Conservation (phyloP, 2,113 vertebrate species). For the Asarcornis scutulata region DNA sequence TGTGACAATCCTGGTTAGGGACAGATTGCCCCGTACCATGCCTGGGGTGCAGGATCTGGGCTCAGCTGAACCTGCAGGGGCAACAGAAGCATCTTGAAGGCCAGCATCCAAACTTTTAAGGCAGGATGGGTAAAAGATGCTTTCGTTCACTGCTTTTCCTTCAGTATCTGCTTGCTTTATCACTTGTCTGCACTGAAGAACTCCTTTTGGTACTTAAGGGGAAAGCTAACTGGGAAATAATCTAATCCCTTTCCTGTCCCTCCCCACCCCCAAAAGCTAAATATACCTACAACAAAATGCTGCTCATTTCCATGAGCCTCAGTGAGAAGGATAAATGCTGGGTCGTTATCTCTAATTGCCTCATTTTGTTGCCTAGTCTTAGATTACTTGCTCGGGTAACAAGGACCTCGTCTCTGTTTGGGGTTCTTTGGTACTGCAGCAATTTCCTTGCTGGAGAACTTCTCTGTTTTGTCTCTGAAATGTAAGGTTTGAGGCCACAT, state of each 20-base stretch:
- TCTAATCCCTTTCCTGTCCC: not conserved
- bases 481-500: not conserved
- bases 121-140: not conserved
- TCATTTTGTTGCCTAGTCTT: not conserved
- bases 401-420: not conserved
- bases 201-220: not conserved
- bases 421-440: not conserved
- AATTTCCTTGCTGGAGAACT: too few relatives aligned
- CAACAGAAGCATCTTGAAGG: not conserved
- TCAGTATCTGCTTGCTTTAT: not conserved
- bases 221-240: not conserved
- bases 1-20: not conserved
- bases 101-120: not conserved
- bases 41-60: not conserved
- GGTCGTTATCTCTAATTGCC: not conserved
- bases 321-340: not conserved
- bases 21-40: fast-evolving
- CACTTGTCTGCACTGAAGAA: not conserved
- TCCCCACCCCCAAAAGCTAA: not conserved
- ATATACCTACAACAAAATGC: not conserved
- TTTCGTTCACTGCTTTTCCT: not conserved
- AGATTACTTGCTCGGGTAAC: not conserved
- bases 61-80: not conserved
- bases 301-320: not conserved
- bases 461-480: not conserved